phyloP scores from a whole-genome alignment of 2,113 vertebrate genomes.

The Anguilla rostrata region DNA sequence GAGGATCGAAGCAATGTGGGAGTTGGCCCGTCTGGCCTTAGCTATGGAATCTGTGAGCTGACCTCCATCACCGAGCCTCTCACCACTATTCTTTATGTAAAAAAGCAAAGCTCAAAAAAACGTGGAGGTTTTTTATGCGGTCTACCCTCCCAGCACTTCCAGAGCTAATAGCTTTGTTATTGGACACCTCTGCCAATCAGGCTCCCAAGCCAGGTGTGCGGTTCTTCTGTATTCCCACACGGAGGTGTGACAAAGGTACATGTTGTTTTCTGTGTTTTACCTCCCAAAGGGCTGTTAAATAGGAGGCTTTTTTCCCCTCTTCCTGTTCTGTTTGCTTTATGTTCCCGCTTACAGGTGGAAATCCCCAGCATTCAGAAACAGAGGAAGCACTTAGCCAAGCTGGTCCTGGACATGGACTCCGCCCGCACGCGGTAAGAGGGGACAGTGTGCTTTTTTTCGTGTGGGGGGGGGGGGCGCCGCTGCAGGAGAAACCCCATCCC shows the following conservation, averaged over 20 bases:
- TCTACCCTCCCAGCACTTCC: not conserved
- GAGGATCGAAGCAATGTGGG: too few relatives aligned
- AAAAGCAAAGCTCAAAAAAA: not conserved
- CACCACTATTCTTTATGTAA: not conserved
- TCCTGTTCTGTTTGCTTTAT: not conserved
- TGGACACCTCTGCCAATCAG: not conserved
- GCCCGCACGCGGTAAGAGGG: conserved; percentile 82
- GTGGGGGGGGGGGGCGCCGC: not conserved
- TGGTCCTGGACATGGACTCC: conserved; percentile 98
- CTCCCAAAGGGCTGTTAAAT: not conserved
- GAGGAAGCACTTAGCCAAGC: conserved; percentile 96
- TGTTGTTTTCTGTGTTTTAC: not conserved
- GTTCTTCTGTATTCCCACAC: not conserved
- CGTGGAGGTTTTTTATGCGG: not conserved
- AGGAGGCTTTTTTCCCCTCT: not conserved
- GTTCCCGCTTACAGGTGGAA: conserved; percentile 75
- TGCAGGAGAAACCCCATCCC: not conserved
- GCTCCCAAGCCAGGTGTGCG: not conserved
- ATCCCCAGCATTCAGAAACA: conserved; percentile 99
- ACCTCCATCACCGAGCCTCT: not conserved
- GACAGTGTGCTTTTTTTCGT: not conserved
- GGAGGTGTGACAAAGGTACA: not conserved
- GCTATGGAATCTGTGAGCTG: not conserved
- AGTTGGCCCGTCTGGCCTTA: too few relatives aligned
- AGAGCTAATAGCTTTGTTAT: not conserved